phyloP scores from a whole-genome alignment of 1,140 invertebrate species.

The Bicyclus anynana region DNA sequence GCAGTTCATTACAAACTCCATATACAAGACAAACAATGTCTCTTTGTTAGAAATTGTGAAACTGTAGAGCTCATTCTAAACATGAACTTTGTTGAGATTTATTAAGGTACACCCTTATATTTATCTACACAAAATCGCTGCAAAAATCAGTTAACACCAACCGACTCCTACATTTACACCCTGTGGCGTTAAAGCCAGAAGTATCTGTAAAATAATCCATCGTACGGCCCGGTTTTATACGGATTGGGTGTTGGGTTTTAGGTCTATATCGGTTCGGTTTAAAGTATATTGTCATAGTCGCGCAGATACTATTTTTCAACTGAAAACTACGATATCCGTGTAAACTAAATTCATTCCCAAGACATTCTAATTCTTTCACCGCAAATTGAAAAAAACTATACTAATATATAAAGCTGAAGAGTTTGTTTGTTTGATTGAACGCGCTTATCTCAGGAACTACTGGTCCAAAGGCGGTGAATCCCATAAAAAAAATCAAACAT shows the following conservation, averaged over 20 bases:
- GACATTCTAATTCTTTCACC: no score
- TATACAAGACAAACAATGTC: not conserved
- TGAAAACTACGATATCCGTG: no score
- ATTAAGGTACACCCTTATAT: not conserved
- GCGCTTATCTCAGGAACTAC: no score
- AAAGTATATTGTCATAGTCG: no score
- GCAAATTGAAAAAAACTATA: no score
- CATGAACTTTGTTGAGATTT: not conserved
- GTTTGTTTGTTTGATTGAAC: no score
- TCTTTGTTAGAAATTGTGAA: not conserved
- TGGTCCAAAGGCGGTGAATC: no score
- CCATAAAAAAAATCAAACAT: no score
- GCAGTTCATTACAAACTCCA: not conserved
- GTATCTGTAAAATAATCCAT: not conserved
- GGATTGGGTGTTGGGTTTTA: not conserved
- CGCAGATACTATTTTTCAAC: no score
- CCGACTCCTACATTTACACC: not conserved
- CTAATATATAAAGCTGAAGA: no score
- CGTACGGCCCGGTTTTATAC: not conserved
- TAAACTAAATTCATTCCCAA: no score
- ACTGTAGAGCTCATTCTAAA: not conserved
- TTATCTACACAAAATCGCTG: not conserved
- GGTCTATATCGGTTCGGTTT: no score
- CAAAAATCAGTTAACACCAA: not conserved
- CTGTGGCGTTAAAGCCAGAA: not conserved